A percentile compares a stretch with the other conserved stretches of the same genome.
phyloP scores from a whole-genome alignment of 1,140 invertebrate species.

The Orius laevigatus region DNA sequence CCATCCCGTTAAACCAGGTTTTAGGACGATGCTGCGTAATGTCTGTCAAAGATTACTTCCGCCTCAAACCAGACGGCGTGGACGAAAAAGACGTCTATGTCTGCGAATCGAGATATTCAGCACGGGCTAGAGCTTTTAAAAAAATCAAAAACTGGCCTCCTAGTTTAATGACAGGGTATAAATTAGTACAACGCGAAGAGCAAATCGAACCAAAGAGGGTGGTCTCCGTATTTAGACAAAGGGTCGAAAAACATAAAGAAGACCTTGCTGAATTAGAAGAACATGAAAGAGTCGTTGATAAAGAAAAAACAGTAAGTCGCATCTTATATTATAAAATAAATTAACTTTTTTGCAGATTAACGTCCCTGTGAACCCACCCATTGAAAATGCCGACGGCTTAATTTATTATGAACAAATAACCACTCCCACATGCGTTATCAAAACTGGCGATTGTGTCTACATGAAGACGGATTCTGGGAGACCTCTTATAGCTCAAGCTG shows the following conservation, averaged over 20 bases:
- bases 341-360: conserved; percentile 34
- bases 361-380: conserved; percentile 47
- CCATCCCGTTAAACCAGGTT: conserved; percentile 70
- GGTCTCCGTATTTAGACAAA: conserved; percentile 83
- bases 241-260: conserved; percentile 78
- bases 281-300: conserved; percentile 57
- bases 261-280: conserved; percentile 74
- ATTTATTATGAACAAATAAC: conserved; percentile 88
- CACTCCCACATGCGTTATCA: conserved; percentile 61
- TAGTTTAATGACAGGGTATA: conserved; percentile 41
- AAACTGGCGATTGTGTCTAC: conserved; percentile 88
- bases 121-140: conserved; percentile 71
- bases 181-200: conserved; percentile 50
- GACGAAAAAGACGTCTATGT: conserved; percentile 91
- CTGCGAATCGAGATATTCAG: conserved; percentile 88
- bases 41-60: conserved; percentile 90
- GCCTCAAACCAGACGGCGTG: conserved; percentile 69
- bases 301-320: conserved; percentile 44
- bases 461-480: conserved; percentile 51
- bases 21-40: conserved; percentile 86
- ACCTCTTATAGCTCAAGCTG: conserved; percentile 83
- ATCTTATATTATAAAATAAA: conserved; percentile 8
- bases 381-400: conserved; percentile 58
- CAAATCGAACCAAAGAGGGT: conserved; percentile 67
- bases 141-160: conserved; percentile 83